phyloP scores from a whole-genome alignment of 1,140 invertebrate species.

The Liolophura sinensis region DNA sequence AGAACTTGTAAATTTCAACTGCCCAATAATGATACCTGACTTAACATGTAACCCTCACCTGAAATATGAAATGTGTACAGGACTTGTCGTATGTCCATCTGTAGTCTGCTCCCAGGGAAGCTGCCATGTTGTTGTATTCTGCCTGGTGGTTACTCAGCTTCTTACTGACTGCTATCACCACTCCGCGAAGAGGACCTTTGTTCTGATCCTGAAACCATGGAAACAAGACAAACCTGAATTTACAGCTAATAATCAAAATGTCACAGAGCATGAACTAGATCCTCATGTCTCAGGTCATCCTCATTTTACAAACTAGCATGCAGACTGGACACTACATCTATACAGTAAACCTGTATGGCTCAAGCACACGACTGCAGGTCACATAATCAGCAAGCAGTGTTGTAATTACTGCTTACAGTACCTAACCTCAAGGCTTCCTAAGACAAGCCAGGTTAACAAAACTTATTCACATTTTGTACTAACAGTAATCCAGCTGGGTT shows the following conservation, averaged over 20 bases:
- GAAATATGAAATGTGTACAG: constrained; percentile 61
- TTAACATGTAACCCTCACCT: constrained; percentile 30
- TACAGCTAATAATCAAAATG: not conserved
- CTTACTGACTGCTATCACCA: constrained; percentile 56
- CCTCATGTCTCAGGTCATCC: not conserved
- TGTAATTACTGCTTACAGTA: too few relatives aligned
- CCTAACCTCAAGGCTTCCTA: too few relatives aligned
- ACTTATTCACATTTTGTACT: too few relatives aligned
- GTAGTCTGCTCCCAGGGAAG: constrained; percentile 58
- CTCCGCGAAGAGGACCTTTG: constrained; percentile 48
- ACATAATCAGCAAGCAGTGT: too few relatives aligned
- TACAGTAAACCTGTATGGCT: too few relatives aligned
- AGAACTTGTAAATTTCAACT: too few relatives aligned
- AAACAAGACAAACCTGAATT: not conserved
- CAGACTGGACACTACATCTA: too few relatives aligned
- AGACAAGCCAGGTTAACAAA: too few relatives aligned
- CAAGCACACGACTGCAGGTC: too few relatives aligned
- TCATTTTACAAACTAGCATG: not conserved
- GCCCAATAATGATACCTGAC: too few relatives aligned
- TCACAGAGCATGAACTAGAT: not conserved
- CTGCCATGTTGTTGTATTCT: constrained; percentile 55
- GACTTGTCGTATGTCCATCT: constrained; percentile 53
- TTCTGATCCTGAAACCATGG: constrained; percentile 10
- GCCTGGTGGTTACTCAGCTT: constrained; percentile 55
- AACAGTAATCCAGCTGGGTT: too few relatives aligned